Conservation (phyloP, 2,888 invertebrate genomes). For the Nebria brevicollis region DNA sequence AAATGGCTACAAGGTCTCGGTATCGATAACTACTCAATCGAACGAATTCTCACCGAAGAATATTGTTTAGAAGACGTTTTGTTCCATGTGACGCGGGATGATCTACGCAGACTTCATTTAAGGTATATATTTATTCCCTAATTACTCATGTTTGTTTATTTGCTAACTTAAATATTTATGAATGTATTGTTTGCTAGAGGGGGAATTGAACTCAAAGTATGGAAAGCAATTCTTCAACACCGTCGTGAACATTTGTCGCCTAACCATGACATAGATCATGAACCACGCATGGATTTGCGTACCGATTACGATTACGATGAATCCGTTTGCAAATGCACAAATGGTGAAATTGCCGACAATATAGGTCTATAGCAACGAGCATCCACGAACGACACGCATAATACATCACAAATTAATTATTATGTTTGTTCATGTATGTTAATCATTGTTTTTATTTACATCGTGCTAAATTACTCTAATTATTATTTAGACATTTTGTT, state of each 20-base stretch:
- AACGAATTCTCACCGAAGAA: slow-evolving; percentile 76
- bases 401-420: slow-evolving; percentile 26
- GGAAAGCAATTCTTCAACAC: slow-evolving; percentile 81
- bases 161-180: slow-evolving; percentile 4
- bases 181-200: slow-evolving; percentile 67
- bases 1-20: slow-evolving; percentile 78
- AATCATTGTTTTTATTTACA: slow-evolving; percentile 33
- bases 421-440: slow-evolving; percentile 33
- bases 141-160: slow-evolving; percentile 31
- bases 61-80: slow-evolving; percentile 84
- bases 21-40: slow-evolving; percentile 74
- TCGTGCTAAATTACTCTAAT: slow-evolving; percentile 26
- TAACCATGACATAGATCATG: slow-evolving; percentile 41
- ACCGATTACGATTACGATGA: slow-evolving; percentile 57
- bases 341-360: slow-evolving; percentile 41
- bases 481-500: slow-evolving; percentile 37
- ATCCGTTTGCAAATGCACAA: slow-evolving; percentile 42
- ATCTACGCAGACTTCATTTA: slow-evolving; percentile 80
- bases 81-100: slow-evolving; percentile 81
- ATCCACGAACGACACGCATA: slow-evolving; percentile 10
- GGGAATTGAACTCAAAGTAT: slow-evolving; percentile 84
- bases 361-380: slow-evolving; percentile 39
- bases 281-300: slow-evolving; percentile 51
- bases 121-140: slow-evolving; percentile 67
- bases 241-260: slow-evolving; percentile 57